Percentiles rank a stretch among this genome's conserved stretches.
Conservation (phyloP, 2,113 vertebrate genomes). For the Climacteris rufus region DNA sequence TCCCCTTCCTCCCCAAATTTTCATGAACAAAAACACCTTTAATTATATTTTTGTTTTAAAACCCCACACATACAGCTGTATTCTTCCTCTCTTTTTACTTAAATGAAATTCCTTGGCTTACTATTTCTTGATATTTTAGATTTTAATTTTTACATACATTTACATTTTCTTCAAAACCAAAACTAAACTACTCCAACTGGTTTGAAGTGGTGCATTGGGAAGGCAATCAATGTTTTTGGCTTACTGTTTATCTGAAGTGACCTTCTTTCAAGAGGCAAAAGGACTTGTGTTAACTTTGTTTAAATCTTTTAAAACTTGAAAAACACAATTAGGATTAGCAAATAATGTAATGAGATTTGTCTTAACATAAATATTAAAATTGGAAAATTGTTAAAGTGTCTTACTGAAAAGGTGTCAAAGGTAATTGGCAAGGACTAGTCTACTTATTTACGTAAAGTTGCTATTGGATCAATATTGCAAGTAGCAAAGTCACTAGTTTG, state of each 20-base stretch:
- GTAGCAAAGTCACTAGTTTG: background rate
- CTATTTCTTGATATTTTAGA: background rate
- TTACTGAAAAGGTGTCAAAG: background rate
- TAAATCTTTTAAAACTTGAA: background rate
- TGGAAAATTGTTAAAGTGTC: background rate
- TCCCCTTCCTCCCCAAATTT: rapidly evolving
- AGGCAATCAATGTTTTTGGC: background rate
- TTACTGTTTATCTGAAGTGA: background rate
- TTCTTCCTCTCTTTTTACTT: background rate
- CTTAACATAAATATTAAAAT: background rate
- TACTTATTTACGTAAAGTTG: background rate
- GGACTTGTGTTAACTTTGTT: background rate
- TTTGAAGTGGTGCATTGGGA: background rate
- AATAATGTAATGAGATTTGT: background rate
- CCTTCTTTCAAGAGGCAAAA: background rate
- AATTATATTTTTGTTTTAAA: background rate
- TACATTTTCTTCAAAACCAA: background rate
- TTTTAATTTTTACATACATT: background rate
- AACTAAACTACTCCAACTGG: rapidly evolving
- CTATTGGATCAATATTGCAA: background rate
- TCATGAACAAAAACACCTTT: background rate
- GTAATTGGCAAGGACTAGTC: background rate
- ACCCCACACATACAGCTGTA: rapidly evolving
- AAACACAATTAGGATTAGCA: background rate
- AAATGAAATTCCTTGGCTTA: too few relatives aligned